Conservation (phyloP, 1,140 invertebrate genomes). For the Pemphigus obesinymphae region DNA sequence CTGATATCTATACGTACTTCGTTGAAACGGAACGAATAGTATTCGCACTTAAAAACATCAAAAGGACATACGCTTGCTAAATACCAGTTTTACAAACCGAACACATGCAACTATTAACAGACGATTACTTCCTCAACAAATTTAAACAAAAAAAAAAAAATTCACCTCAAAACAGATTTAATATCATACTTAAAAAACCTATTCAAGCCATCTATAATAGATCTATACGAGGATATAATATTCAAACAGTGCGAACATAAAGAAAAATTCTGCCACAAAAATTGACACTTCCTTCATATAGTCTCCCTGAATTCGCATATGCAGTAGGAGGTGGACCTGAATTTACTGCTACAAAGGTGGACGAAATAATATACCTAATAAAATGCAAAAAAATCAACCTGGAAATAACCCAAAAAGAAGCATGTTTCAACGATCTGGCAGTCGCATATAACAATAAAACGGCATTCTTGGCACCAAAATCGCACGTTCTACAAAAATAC, state of each 20-base stretch:
- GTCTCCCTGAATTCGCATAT: neutral
- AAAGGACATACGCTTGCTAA: neutral
- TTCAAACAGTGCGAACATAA: neutral
- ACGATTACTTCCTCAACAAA: neutral
- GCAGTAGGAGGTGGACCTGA: neutral
- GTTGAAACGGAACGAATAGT: neutral
- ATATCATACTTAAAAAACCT: neutral
- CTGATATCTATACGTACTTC: neutral
- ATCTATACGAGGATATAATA: neutral
- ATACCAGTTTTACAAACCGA: neutral
- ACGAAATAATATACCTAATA: no score
- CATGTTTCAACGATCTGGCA: no score
- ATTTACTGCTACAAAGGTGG: no score
- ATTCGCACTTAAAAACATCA: neutral
- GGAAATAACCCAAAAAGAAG: no score
- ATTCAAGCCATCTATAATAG: neutral
- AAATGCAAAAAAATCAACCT: no score
- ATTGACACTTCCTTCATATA: neutral
- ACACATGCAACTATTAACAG: neutral
- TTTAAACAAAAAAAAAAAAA: neutral
- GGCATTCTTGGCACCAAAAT: no score
- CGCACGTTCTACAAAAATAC: no score
- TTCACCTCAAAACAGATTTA: neutral
- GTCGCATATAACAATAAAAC: no score
- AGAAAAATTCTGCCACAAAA: neutral